Conservation (phyloP, 1,140 invertebrate species). For the Oreohelix idahoensis region DNA sequence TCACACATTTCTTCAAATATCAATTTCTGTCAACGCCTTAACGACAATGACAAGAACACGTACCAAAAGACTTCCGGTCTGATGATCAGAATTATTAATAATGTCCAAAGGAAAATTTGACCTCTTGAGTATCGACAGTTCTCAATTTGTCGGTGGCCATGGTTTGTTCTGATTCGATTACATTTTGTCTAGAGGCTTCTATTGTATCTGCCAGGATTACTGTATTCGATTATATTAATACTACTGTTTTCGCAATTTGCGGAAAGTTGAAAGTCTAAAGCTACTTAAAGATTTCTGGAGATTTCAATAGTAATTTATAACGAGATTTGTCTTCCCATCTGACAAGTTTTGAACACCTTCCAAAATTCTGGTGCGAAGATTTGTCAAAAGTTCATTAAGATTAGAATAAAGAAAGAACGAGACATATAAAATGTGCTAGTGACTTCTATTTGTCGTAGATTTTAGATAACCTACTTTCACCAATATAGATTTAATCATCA, state of each 20-base stretch:
- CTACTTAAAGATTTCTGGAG: background rate
- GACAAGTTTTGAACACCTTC: too few relatives aligned
- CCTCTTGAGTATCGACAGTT: background rate
- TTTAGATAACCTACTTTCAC: too few relatives aligned
- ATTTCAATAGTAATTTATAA: background rate
- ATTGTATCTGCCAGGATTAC: background rate
- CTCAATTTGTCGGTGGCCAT: background rate
- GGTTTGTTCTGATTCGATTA: constrained; percentile 22
- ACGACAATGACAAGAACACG: background rate
- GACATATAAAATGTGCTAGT: too few relatives aligned
- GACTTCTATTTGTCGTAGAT: too few relatives aligned
- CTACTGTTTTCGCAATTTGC: background rate
- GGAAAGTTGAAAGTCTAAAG: background rate
- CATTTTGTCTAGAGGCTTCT: constrained; percentile 1
- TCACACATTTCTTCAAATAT: too few relatives aligned
- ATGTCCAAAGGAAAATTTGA: background rate
- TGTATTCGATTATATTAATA: background rate
- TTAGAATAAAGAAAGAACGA: too few relatives aligned
- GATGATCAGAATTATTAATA: background rate
- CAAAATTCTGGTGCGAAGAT: too few relatives aligned
- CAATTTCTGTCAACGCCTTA: too few relatives aligned
- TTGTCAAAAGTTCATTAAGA: too few relatives aligned
- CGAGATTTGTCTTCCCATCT: background rate
- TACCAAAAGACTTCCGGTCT: background rate
- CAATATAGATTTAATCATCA: too few relatives aligned